phyloP scores from a whole-genome alignment of 1,140 invertebrate species.

The Polypedilum vanderplanki region DNA sequence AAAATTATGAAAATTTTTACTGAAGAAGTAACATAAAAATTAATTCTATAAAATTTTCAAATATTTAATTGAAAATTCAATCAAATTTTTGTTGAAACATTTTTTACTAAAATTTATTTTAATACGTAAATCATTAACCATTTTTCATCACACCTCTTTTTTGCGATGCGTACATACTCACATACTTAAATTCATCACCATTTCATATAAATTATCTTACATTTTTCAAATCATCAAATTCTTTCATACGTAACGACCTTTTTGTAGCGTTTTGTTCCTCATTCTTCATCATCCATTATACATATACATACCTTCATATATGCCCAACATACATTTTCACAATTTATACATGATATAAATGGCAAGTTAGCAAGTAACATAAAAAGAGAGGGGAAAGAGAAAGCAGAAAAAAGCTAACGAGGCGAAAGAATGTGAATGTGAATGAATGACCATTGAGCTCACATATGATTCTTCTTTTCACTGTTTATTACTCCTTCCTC shows the following conservation, averaged over 20 bases:
- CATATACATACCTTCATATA: too few species aligned
- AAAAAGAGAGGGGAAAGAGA: background rate
- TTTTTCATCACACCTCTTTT: too few species aligned
- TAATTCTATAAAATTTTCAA: too few species aligned
- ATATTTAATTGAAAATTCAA: too few species aligned
- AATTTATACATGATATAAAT: background rate
- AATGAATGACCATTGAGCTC: slow-evolving; percentile 17
- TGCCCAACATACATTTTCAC: background rate
- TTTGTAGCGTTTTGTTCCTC: background rate
- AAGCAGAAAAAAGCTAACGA: slow-evolving; percentile 2
- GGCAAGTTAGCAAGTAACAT: slow-evolving; percentile 12
- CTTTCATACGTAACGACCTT: slow-evolving; percentile 26
- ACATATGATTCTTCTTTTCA: slow-evolving; percentile 17
- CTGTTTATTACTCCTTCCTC: too few species aligned
- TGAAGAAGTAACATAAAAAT: too few species aligned
- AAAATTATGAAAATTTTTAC: too few species aligned
- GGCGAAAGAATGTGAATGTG: slow-evolving; percentile 16
- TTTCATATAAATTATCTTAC: slow-evolving; percentile 28
- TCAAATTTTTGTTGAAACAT: too few species aligned
- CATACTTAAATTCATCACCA: background rate
- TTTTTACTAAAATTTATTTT: too few species aligned
- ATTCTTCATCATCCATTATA: background rate
- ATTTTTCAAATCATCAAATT: slow-evolving; percentile 28
- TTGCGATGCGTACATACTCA: too few species aligned
- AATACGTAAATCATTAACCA: too few species aligned